Percentiles rank a stretch among this genome's conserved stretches.
Conservation (phyloP, 2,797 vertebrate genomes). For the Hyperoplus immaculatus region DNA sequence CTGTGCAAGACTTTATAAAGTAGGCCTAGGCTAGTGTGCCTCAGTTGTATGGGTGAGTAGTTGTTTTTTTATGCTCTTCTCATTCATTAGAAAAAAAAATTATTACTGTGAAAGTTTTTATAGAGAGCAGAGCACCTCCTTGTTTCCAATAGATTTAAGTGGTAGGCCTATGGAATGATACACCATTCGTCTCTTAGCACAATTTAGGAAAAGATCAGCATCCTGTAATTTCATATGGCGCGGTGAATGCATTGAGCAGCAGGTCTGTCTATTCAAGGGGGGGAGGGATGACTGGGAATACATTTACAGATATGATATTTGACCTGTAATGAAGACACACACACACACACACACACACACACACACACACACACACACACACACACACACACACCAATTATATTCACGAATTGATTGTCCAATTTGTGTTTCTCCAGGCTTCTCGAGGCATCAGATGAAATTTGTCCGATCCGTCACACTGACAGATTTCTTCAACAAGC, state of each 20-base stretch:
- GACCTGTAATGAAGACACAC: neutral
- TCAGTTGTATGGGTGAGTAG: neutral
- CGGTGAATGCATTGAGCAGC: neutral
- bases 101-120: neutral
- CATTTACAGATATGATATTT: too few relatives aligned
- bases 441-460: constrained; percentile 34
- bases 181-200: constrained; percentile 17
- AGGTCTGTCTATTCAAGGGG: neutral
- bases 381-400: constrained; percentile 3
- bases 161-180: neutral
- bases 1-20: neutral
- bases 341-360: neutral
- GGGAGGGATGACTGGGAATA: too few relatives aligned
- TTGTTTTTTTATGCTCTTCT: neutral
- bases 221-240: constrained; percentile 16
- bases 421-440: constrained; percentile 31
- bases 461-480: constrained; percentile 66
- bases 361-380: neutral
- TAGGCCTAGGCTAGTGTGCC: neutral
- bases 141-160: neutral
- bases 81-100: neutral
- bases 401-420: constrained; percentile 32
- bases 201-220: constrained; percentile 8
- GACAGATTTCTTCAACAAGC: constrained; percentile 58
- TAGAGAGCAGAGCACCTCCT: neutral